Evolutionary conservation across 2,797 vertebrate species (phyloP).

Genomic region (Rhinella marina): DNA sequence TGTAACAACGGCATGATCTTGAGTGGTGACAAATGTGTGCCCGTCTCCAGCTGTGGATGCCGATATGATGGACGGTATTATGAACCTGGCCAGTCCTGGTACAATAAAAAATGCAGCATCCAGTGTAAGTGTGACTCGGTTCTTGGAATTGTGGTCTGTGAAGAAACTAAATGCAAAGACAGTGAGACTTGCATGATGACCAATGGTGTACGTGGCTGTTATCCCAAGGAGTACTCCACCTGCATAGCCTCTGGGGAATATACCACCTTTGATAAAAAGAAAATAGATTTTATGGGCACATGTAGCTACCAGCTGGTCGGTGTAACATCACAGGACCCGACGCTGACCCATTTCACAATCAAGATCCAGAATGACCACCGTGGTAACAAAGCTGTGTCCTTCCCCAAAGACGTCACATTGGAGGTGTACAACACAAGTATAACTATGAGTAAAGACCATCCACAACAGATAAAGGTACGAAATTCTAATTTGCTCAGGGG

Average conservation of each 20-base stretch:
- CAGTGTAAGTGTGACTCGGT: slow-evolving; percentile 69
- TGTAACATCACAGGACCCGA: slow-evolving; percentile 7
- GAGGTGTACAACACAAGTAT: slow-evolving; percentile 26
- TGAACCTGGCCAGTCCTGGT: slow-evolving; percentile 72
- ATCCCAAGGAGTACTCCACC: slow-evolving; percentile 54
- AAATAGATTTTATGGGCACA: slow-evolving; percentile 27
- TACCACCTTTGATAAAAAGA: slow-evolving; percentile 70
- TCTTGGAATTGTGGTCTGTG: slow-evolving; percentile 68
- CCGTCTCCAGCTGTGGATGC: slow-evolving; percentile 72
- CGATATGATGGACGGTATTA: slow-evolving; percentile 69
- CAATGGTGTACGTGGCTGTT: slow-evolving; percentile 68
- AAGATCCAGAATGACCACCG: slow-evolving; percentile 21
- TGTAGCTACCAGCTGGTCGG: slow-evolving; percentile 47
- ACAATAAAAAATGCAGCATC: slow-evolving; percentile 66
- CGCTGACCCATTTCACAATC: slow-evolving; percentile 3
- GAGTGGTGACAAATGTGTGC: slow-evolving; percentile 44
- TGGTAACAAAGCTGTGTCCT: slow-evolving; percentile 14
- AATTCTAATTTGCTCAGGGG: background rate
- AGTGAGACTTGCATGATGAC: slow-evolving; percentile 67
- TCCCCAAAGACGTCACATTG: slow-evolving; percentile 29
- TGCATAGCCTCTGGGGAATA: slow-evolving; percentile 74
- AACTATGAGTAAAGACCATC: slow-evolving; percentile 25
- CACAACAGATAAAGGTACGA: slow-evolving; percentile 34
- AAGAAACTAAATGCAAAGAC: slow-evolving; percentile 64
- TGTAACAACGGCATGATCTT: slow-evolving; percentile 39